A percentile compares a stretch with the other conserved stretches of the same genome.
These are phyloP conservation scores for Urocynchramus pylzowi DNA, from an alignment of 2,113 vertebrate species.

Conservation along the genomic window DNA sequence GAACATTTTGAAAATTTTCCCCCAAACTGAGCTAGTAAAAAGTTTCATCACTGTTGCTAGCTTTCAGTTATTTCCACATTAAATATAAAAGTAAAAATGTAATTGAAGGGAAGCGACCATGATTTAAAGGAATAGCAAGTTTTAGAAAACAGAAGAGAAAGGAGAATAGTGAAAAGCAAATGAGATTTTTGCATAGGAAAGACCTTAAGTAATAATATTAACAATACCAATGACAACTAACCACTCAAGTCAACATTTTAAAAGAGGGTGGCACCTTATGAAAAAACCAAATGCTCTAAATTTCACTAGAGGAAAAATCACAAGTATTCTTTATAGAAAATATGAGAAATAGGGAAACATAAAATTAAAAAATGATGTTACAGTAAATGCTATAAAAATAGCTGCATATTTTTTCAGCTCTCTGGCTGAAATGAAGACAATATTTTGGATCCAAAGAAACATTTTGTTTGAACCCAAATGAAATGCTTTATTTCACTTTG, in stretches of 20 bases:
- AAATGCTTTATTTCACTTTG: conserved; percentile 15
- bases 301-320: not conserved
- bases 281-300: not conserved
- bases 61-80: not conserved
- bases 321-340: not conserved
- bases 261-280: not conserved
- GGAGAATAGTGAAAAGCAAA: not conserved
- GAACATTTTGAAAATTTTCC: not conserved
- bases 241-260: not conserved
- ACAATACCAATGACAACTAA: not conserved
- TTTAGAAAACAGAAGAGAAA: not conserved
- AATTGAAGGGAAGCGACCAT: not conserved
- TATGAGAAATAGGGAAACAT: not conserved
- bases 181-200: not conserved
- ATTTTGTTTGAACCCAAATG: conserved; percentile 11
- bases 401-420: not conserved
- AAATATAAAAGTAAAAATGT: not conserved
- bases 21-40: not conserved
- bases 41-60: not conserved
- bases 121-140: not conserved
- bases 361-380: not conserved
- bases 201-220: not conserved
- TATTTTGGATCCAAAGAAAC: not conserved
- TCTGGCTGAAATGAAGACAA: not conserved
- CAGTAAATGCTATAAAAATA: not conserved